Conservation (phyloP, 1,140 invertebrate genomes). For the Globodera rostochiensis region DNA sequence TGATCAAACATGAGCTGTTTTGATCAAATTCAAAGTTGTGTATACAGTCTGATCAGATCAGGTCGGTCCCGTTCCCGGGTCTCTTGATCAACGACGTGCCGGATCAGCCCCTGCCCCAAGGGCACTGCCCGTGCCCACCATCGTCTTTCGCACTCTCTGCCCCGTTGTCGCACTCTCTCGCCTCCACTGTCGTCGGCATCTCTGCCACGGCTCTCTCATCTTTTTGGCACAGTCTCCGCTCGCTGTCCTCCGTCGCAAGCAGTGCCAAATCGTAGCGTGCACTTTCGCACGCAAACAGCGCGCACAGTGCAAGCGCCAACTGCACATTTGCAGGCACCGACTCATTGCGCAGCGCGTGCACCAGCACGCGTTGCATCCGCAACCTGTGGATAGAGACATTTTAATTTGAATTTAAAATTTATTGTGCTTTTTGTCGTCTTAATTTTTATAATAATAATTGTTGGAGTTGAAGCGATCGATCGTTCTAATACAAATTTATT, state of each 20-base stretch:
- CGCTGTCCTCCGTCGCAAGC: constrained; percentile 68
- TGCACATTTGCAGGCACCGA: constrained; percentile 84
- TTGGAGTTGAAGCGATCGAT: too few relatives aligned
- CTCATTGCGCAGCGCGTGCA: constrained; percentile 83
- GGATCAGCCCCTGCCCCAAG: constrained; percentile 4
- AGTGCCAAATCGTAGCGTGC: constrained; percentile 52
- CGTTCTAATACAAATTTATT: background rate
- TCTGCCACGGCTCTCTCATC: constrained; percentile 12
- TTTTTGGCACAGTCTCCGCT: background rate
- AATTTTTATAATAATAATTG: too few relatives aligned
- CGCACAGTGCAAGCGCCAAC: constrained; percentile 73
- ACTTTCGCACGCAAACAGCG: constrained; percentile 51
- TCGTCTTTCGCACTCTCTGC: constrained; percentile 5
- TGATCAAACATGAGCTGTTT: too few relatives aligned
- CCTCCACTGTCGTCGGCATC: background rate
- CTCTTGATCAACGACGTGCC: too few relatives aligned
- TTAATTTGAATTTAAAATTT: background rate
- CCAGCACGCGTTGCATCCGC: constrained; percentile 80
- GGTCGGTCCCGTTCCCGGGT: too few relatives aligned
- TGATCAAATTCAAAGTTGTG: too few relatives aligned
- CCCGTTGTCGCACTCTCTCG: constrained; percentile 5
- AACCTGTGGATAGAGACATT: constrained; percentile 62
- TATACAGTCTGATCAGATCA: too few relatives aligned
- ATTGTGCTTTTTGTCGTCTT: too few relatives aligned
- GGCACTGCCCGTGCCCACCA: background rate